Base-by-base conservation (phyloP, 2,888 invertebrate species). In the Agriopis leucophaearia region DNA sequence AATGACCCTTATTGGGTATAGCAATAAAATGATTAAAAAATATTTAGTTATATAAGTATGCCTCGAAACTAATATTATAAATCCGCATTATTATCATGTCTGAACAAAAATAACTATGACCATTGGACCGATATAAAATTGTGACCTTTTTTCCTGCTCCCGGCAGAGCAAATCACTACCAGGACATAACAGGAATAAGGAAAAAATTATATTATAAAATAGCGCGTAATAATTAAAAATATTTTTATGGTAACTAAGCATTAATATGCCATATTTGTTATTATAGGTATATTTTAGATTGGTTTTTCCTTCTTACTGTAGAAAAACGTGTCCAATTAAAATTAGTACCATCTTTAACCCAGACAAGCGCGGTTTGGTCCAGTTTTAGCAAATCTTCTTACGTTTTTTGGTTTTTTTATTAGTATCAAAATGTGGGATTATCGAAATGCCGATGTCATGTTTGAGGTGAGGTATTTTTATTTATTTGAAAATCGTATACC, bases 341-440 rank as follows among this genome's bases (percentile, higher is more conserved):
- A 40, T 66, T 72, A 72, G 75, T 74, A 44, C 62, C 35, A 60
- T 58, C 57, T 40, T 66, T 42, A 65, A 57, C 58, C 15, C 60
- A 15, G 38, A 66, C 65, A 72, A 62, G 76, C 60, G 65, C 51
- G 68, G 77, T 72, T 64, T 42, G 13, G 55, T 42, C 42, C 55
- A 42, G 27, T 42, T 55, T 55, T 27, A 42, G 42, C 8, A 42
- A 18, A 8, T 18, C 6, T 6, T 9, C 10, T 64, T 62, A 52
- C 70, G 57, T 40, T 56, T 71, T 70, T 58, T 48, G 40, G 65
- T 67, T 64, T 45, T 51, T 8, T 7, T 38, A 56, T 58, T 40
- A 54, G 56, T 44, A 18, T 56, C 13, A 80, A 74, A 58, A 84
- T 85, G 85, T 87, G 86, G 87, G 79, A 83, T 27, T 81, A 78